These are phyloP conservation scores for Seriola quinqueradiata DNA, from an alignment of 2,113 vertebrate species.

Conservation along the genomic window DNA sequence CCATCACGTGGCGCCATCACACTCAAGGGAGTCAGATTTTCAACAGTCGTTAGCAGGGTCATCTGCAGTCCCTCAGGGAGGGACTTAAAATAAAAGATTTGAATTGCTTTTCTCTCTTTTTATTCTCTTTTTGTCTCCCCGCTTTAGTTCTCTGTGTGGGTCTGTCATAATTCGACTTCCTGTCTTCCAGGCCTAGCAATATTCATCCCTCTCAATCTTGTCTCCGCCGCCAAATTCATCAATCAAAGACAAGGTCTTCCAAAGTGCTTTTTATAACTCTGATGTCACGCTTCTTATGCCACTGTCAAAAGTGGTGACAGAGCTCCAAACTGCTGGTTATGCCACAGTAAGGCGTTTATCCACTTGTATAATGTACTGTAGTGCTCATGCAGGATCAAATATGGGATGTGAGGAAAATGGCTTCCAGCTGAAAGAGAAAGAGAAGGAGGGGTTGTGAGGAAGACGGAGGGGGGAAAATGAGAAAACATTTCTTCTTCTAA, in stretches of 20 bases:
- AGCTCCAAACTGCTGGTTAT: constrained; percentile 57
- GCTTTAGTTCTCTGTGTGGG: constrained; percentile 58
- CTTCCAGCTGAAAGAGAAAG: constrained; percentile 71
- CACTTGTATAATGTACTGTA: constrained; percentile 73
- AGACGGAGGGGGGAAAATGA: constrained; percentile 42
- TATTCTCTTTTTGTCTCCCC: constrained; percentile 38
- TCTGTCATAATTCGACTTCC: constrained; percentile 75
- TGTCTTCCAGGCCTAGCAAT: constrained; percentile 65
- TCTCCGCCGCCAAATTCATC: constrained; percentile 64
- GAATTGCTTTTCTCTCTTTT: constrained; percentile 66
- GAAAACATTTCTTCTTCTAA: constrained; percentile 74
- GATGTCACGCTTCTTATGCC: constrained; percentile 79
- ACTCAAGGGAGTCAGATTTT: constrained; percentile 74
- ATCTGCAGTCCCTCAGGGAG: constrained; percentile 71
- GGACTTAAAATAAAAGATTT: constrained; percentile 73
- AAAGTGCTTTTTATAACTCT: constrained; percentile 68
- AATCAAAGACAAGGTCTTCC: constrained; percentile 69
- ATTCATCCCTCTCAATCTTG: constrained; percentile 58
- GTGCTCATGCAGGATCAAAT: constrained; percentile 67
- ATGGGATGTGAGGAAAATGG: constrained; percentile 68
- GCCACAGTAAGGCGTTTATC: constrained; percentile 74
- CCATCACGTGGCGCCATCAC: constrained; percentile 60
- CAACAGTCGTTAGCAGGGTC: constrained; percentile 78
- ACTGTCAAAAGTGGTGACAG: constrained; percentile 72
- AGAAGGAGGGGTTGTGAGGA: constrained; percentile 35